Evolutionary conservation across 2,797 vertebrate genomes (phyloP).

Genomic region (Lacerta viridis): DNA sequence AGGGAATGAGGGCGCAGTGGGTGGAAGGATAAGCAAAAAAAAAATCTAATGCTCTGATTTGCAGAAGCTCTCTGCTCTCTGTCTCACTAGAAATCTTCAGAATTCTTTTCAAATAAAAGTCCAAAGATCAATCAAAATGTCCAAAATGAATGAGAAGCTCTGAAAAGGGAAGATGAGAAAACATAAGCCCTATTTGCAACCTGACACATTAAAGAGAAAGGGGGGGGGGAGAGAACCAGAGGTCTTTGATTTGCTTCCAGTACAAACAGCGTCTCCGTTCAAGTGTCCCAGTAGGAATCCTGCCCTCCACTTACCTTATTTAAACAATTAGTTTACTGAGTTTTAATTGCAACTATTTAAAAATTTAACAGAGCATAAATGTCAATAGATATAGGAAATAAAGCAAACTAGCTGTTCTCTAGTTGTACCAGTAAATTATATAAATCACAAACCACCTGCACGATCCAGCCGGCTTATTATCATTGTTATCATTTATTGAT

Average conservation of each 20-base stretch:
- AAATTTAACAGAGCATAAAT: neutral
- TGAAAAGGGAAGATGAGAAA: conserved; percentile 30
- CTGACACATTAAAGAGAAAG: too few relatives aligned
- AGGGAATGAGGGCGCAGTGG: neutral
- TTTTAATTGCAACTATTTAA: conserved; percentile 10
- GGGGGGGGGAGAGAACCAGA: neutral
- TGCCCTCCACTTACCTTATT: neutral
- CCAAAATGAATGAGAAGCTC: conserved; percentile 49
- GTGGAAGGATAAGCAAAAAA: neutral
- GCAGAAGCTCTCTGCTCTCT: neutral
- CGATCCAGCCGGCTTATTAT: neutral
- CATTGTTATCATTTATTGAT: too few relatives aligned
- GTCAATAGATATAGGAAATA: neutral
- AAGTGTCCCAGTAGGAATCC: neutral
- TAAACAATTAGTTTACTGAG: neutral
- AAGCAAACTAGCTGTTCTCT: neutral
- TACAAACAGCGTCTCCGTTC: neutral
- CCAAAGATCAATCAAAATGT: conserved; percentile 53
- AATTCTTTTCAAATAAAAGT: conserved; percentile 44
- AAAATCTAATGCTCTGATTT: neutral
- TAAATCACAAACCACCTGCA: neutral
- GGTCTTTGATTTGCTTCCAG: neutral
- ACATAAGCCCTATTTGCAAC: neutral
- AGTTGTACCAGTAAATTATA: neutral
- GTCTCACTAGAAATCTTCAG: neutral